Conservation (phyloP, 2,113 vertebrate genomes). For the Terrapene triunguis region DNA sequence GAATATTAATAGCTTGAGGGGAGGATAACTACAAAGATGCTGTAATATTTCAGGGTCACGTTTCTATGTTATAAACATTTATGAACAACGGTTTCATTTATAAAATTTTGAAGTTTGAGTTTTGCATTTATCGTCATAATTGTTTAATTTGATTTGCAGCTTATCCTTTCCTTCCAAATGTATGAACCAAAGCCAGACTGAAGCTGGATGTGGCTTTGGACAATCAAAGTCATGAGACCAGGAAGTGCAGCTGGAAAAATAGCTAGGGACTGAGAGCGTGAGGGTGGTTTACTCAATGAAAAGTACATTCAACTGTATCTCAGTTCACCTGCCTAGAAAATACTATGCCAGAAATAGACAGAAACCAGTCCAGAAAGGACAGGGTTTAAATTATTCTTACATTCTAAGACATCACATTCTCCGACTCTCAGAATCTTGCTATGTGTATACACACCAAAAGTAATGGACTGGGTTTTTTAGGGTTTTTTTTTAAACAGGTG, state of each 20-base stretch:
- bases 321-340: neutral
- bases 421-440: neutral
- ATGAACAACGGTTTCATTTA: neutral
- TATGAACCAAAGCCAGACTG: neutral
- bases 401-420: neutral
- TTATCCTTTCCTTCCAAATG: neutral
- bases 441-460: no score
- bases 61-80: neutral
- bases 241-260: neutral
- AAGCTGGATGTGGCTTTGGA: neutral
- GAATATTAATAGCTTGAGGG: constrained; percentile 25
- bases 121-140: neutral
- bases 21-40: constrained; percentile 1
- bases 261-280: neutral
- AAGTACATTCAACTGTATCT: neutral
- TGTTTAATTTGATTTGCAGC: neutral
- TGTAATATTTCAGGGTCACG: neutral
- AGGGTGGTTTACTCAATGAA: neutral
- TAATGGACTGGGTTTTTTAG: neutral
- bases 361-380: neutral
- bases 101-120: neutral
- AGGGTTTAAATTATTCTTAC: neutral
- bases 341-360: neutral
- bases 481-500: neutral
- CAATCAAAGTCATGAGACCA: neutral